phyloP scores from a whole-genome alignment of 2,113 vertebrate genomes.

The Nanorana parkeri region DNA sequence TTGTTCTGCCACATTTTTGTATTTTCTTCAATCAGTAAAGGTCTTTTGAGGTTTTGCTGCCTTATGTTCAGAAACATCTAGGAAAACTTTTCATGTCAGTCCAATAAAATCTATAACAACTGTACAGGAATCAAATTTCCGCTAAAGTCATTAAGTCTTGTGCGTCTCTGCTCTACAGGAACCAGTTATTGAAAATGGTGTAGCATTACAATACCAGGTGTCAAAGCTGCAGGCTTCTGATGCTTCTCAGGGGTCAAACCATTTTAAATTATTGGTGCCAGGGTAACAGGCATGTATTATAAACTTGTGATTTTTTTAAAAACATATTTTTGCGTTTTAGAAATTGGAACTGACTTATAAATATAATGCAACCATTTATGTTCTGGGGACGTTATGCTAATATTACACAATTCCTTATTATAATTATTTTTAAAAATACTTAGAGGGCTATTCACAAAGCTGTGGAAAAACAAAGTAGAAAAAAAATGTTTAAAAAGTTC shows the following conservation, averaged over 20 bases:
- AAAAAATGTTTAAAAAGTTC: too few relatives aligned
- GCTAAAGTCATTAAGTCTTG: constrained; percentile 51
- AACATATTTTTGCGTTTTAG: background rate
- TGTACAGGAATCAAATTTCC: constrained; percentile 55
- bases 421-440: too few relatives aligned
- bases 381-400: too few relatives aligned
- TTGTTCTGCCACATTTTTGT: constrained; percentile 14
- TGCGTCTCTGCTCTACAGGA: constrained; percentile 41
- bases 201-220: constrained; percentile 56
- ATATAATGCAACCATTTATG: background rate
- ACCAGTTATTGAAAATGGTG: constrained; percentile 42
- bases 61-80: constrained; percentile 51
- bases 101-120: constrained; percentile 56
- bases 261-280: constrained; percentile 5
- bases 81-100: constrained; percentile 55
- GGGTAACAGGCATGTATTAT: background rate
- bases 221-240: constrained; percentile 34
- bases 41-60: constrained; percentile 47
- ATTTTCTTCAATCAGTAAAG: constrained; percentile 32
- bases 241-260: constrained; percentile 13
- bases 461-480: too few relatives aligned
- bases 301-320: background rate
- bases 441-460: too few relatives aligned
- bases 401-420: too few relatives aligned
- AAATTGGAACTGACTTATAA: background rate